A percentile compares a stretch with the other conserved stretches of the same genome.
Conservation (phyloP, 2,888 invertebrate species). For the Lasioglossum calceatum region DNA sequence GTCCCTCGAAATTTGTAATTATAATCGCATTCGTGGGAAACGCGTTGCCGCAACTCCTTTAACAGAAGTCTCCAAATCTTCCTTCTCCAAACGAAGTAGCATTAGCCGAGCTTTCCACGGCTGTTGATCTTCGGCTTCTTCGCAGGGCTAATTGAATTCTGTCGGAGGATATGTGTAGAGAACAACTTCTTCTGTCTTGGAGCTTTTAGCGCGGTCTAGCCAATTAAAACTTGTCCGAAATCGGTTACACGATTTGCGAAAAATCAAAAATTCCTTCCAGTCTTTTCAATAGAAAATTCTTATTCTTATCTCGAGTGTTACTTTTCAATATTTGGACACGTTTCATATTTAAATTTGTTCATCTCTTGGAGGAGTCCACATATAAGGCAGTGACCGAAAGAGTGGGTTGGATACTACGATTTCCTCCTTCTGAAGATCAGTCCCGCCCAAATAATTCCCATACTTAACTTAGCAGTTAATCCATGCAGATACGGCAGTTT, state of each 20-base stretch:
- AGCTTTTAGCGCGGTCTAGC: background rate
- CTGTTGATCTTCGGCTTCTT: conserved; percentile 22
- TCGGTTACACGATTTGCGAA: background rate
- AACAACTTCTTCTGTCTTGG: background rate
- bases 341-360: too few relatives aligned
- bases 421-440: too few relatives aligned
- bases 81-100: background rate
- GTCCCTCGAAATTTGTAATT: conserved; percentile 51
- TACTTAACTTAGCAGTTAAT: too few relatives aligned
- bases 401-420: too few relatives aligned
- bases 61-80: conserved; percentile 36
- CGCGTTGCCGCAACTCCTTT: conserved; percentile 20
- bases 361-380: too few relatives aligned
- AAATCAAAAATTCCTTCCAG: too few relatives aligned
- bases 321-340: too few relatives aligned
- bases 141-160: conserved; percentile 8
- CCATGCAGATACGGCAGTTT: too few relatives aligned
- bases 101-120: background rate
- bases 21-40: conserved; percentile 44
- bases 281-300: background rate
- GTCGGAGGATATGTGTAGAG: background rate
- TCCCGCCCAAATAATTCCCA: too few relatives aligned
- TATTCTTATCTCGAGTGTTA: background rate
- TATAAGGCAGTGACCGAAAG: too few relatives aligned
- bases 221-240: background rate